Evolutionary conservation across 1,140 invertebrate species (phyloP).

Genomic region (Homalodisca vitripennis): DNA sequence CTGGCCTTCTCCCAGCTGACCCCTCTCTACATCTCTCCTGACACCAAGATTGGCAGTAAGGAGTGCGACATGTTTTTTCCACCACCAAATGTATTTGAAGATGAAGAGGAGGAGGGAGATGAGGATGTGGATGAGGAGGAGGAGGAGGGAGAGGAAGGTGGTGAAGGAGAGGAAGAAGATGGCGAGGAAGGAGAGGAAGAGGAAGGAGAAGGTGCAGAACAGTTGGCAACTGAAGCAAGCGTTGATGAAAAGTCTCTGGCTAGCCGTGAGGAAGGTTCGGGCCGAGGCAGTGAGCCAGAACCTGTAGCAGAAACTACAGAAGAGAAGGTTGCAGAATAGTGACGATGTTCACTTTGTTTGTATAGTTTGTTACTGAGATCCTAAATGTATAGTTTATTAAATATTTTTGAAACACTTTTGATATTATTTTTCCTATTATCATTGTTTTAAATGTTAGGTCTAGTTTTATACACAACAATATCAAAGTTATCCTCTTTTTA

Average conservation of each 20-base stretch:
- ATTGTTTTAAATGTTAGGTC: background rate
- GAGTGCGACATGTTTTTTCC: conserved; percentile 42
- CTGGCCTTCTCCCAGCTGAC: conserved; percentile 39
- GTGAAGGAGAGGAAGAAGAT: conserved; percentile 20
- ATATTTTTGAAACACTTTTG: too few relatives aligned
- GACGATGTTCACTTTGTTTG: background rate
- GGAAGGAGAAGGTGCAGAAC: background rate
- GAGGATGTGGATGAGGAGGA: background rate
- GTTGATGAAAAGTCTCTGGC: background rate
- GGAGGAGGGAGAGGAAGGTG: background rate
- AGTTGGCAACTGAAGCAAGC: background rate
- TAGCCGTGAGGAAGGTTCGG: background rate
- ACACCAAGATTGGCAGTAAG: conserved; percentile 39
- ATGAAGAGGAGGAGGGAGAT: too few relatives aligned
- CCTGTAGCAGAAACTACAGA: background rate
- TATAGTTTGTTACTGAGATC: too few relatives aligned
- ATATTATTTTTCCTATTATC: too few relatives aligned
- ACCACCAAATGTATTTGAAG: too few relatives aligned
- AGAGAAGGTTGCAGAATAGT: background rate
- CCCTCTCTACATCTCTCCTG: conserved; percentile 43
- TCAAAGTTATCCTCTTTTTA: too few relatives aligned
- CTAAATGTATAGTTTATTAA: too few relatives aligned
- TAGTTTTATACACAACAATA: background rate
- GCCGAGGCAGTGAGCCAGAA: background rate
- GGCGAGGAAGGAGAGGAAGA: conserved; percentile 12